Evolutionary conservation across 2,888 invertebrate genomes (phyloP).

Genomic region (Dermolepida albohirtum): DNA sequence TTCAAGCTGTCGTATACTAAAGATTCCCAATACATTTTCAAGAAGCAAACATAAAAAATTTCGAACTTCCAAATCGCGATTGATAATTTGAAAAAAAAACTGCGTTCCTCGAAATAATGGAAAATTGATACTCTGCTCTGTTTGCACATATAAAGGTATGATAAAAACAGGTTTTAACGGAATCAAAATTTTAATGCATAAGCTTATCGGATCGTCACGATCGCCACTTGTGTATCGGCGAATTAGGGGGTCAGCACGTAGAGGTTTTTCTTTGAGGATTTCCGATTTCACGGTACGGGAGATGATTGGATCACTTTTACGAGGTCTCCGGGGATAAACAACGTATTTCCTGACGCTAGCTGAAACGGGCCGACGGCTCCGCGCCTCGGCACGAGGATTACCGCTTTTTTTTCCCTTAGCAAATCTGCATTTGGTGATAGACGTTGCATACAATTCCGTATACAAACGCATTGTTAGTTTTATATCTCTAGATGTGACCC

Average conservation of each 20-base stretch:
- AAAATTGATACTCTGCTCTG: not conserved
- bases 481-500: not conserved
- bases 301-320: constrained; percentile 70
- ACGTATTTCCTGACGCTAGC: constrained; percentile 59
- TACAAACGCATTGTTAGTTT: not conserved
- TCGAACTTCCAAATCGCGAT: not conserved
- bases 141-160: constrained; percentile 10
- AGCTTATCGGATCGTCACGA: constrained; percentile 25
- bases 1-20: too few relatives aligned
- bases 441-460: constrained; percentile 11
- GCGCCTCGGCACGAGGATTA: not conserved
- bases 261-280: constrained; percentile 49
- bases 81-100: not conserved
- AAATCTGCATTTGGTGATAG: constrained; percentile 15
- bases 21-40: not conserved
- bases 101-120: not conserved
- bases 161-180: constrained; percentile 18
- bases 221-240: constrained; percentile 32
- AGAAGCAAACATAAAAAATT: not conserved
- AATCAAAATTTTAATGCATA: constrained; percentile 29
- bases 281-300: constrained; percentile 58
- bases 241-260: constrained; percentile 54
- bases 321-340: constrained; percentile 66
- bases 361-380: constrained; percentile 11
- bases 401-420: constrained; percentile 3